Percentiles rank a stretch among this genome's conserved stretches.
phyloP scores from a whole-genome alignment of 2,113 vertebrate genomes.

The Procapra przewalskii region DNA sequence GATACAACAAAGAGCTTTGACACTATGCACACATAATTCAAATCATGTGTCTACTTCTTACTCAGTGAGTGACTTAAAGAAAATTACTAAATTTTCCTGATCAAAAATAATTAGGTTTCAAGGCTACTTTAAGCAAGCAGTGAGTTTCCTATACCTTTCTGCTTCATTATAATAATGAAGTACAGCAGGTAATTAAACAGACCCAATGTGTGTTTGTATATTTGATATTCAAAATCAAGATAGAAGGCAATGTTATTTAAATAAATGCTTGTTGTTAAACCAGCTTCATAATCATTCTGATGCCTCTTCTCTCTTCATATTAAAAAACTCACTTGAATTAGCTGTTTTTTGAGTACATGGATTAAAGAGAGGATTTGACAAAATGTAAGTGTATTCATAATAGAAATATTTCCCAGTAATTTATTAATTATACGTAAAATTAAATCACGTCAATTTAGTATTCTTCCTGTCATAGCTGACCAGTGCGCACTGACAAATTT shows the following conservation, averaged over 20 bases:
- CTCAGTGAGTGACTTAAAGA: background rate
- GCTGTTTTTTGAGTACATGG: slow-evolving; percentile 12
- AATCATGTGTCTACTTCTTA: background rate
- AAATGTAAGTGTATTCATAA: slow-evolving; percentile 34
- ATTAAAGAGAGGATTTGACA: slow-evolving; percentile 51
- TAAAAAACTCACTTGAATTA: slow-evolving; percentile 27
- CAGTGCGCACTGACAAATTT: slow-evolving; percentile 27
- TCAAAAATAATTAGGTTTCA: background rate
- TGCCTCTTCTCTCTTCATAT: slow-evolving; percentile 34
- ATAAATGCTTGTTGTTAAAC: slow-evolving; percentile 31
- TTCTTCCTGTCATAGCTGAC: slow-evolving; percentile 38
- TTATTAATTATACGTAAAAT: slow-evolving; percentile 58
- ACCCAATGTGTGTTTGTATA: background rate
- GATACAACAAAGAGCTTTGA: background rate
- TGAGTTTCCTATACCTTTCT: background rate
- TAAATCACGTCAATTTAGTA: slow-evolving; percentile 60
- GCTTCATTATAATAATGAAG: slow-evolving; percentile 8
- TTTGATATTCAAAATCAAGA: slow-evolving; percentile 17
- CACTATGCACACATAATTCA: background rate
- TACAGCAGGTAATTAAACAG: background rate
- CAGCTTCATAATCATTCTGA: slow-evolving; percentile 35
- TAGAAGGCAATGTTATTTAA: slow-evolving; percentile 36
- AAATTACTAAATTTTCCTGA: background rate
- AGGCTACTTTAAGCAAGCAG: background rate
- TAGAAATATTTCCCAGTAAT: slow-evolving; percentile 45